Conservation (phyloP, 2,113 vertebrate genomes). For the Axis porcinus region DNA sequence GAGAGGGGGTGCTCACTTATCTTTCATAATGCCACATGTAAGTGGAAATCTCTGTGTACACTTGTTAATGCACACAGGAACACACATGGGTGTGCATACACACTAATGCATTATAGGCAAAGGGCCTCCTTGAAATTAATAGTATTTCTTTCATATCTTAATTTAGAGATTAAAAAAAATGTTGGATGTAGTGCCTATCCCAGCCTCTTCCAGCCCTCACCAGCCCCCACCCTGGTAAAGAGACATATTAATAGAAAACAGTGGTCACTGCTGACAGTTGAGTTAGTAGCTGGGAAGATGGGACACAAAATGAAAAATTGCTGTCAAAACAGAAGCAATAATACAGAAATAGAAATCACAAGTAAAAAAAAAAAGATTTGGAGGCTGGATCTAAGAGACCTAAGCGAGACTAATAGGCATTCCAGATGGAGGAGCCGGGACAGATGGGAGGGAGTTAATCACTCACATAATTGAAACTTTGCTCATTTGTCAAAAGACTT, state of each 20-base stretch:
- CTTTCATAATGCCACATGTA: background rate
- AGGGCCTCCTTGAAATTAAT: background rate
- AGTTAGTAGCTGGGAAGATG: background rate
- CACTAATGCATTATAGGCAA: background rate
- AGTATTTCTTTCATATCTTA: background rate
- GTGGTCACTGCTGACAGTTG: background rate
- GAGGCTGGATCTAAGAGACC: background rate
- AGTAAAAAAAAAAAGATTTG: background rate
- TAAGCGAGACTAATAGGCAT: conserved; percentile 41
- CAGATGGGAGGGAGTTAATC: conserved; percentile 63
- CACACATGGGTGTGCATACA: background rate
- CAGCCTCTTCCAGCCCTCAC: background rate
- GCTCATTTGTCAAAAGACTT: conserved; percentile 47
- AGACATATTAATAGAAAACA: background rate
- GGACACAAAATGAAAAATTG: background rate
- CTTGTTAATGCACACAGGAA: background rate
- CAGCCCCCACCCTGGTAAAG: rapidly evolving
- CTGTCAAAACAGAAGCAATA: conserved; percentile 37
- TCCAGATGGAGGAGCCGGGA: conserved; percentile 51
- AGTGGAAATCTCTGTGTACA: background rate
- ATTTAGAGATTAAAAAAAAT: background rate
- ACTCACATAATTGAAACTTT: conserved; percentile 38
- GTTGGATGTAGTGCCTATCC: background rate
- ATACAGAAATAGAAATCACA: background rate
- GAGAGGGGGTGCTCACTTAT: background rate